Percentiles rank a stretch among this genome's conserved stretches.
phyloP scores from a whole-genome alignment of 2,888 invertebrate genomes.

The Drosophila infuscata region DNA sequence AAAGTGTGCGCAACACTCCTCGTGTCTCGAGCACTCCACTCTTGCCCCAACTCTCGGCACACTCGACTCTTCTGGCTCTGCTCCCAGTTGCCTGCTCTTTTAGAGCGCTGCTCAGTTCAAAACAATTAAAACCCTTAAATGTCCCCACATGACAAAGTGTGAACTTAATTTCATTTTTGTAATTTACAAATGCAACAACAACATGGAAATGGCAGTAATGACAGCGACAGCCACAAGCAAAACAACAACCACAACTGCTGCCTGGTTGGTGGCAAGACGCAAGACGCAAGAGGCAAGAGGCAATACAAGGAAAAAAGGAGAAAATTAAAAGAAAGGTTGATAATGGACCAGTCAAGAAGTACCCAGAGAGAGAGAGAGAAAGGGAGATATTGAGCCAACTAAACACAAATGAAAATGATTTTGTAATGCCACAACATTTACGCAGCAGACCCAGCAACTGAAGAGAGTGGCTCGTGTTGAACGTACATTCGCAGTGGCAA shows the following conservation, averaged over 20 bases:
- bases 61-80: conserved; percentile 3
- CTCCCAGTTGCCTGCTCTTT: conserved; percentile 8
- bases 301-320: conserved; percentile 25
- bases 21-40: conserved; percentile 20
- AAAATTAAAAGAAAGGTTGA: conserved; percentile 36
- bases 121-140: conserved; percentile 81
- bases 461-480: too few species aligned
- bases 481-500: too few species aligned
- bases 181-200: conserved; percentile 73
- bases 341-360: conserved; percentile 42
- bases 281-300: background rate
- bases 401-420: conserved; percentile 80
- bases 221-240: conserved; percentile 3
- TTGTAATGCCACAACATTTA: conserved; percentile 70
- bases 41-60: background rate
- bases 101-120: conserved; percentile 41
- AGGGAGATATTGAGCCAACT: conserved; percentile 37
- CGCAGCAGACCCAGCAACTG: conserved; percentile 31
- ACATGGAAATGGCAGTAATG: conserved; percentile 9
- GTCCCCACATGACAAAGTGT: conserved; percentile 81
- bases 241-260: conserved; percentile 11
- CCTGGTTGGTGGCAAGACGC: conserved; percentile 8
- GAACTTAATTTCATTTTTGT: conserved; percentile 81
- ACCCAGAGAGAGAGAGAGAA: background rate
- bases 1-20: conserved; percentile 55